Evolutionary conservation across 2,797 vertebrate species (phyloP).

Genomic region (Peromyscus aztecus): DNA sequence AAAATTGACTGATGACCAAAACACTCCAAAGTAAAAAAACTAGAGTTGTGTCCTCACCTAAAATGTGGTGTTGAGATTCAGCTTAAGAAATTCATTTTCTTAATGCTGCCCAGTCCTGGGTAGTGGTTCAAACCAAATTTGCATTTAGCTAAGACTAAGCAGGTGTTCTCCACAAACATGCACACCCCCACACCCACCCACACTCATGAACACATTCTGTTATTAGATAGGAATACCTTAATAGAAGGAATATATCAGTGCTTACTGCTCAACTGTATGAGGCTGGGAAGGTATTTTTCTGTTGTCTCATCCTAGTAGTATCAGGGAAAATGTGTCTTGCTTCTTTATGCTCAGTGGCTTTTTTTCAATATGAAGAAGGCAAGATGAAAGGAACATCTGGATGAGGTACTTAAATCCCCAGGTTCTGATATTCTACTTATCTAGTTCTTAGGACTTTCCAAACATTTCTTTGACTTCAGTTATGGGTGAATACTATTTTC

Average conservation of each 20-base stretch:
- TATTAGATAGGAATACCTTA: neutral
- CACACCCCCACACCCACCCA: neutral
- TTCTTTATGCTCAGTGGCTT: neutral
- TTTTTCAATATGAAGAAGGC: neutral
- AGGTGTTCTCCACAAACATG: neutral
- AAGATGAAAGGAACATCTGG: neutral
- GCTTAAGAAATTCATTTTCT: constrained; percentile 33
- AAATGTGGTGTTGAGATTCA: constrained; percentile 30
- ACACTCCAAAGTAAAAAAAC: constrained; percentile 37
- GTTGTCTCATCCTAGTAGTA: neutral
- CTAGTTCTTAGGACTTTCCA: neutral
- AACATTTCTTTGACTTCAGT: neutral
- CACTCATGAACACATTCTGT: neutral
- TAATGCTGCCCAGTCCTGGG: neutral
- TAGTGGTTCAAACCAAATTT: neutral
- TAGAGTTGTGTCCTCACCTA: constrained; percentile 27
- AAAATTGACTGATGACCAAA: constrained; percentile 71
- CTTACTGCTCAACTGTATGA: neutral
- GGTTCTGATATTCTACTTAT: neutral
- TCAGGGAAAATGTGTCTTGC: neutral
- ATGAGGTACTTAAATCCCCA: neutral
- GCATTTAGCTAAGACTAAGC: neutral
- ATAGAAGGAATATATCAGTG: neutral
- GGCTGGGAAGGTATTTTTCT: neutral
- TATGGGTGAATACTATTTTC: neutral